A percentile compares a stretch with the other conserved stretches of the same genome.
phyloP scores from a whole-genome alignment of 2,797 vertebrate genomes.

The Capromys pilorides region DNA sequence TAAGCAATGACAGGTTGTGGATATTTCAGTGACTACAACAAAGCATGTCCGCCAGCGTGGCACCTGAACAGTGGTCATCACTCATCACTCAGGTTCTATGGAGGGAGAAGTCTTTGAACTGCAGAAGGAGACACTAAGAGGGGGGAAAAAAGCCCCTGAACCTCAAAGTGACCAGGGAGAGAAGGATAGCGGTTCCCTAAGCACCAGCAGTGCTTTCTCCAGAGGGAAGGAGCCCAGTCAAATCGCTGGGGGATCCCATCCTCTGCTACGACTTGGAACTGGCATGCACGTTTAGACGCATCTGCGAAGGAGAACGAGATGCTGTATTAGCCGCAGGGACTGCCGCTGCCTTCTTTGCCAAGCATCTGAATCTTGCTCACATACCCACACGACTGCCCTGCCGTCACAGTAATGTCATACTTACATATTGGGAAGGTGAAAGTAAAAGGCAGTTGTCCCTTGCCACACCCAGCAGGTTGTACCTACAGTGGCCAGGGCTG shows the following conservation, averaged over 20 bases:
- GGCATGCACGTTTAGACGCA: neutral
- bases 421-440: neutral
- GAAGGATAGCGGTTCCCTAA: neutral
- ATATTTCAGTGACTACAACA: slow-evolving; percentile 40
- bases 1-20: slow-evolving; percentile 42
- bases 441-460: neutral
- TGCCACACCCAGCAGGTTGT: neutral
- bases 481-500: neutral
- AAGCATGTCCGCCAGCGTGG: slow-evolving; percentile 36
- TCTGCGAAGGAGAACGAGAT: neutral
- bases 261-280: neutral
- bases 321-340: neutral
- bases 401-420: neutral
- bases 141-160: slow-evolving; percentile 44
- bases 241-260: neutral
- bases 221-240: neutral
- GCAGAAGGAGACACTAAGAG: neutral
- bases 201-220: neutral
- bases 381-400: neutral
- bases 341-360: neutral
- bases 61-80: slow-evolving; percentile 10
- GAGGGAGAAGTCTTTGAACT: slow-evolving; percentile 49
- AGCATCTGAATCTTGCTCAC: neutral
- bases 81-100: neutral
- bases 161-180: neutral